Evolutionary conservation across 2,113 vertebrate genomes (phyloP).

Genomic region (Gobio gobio): DNA sequence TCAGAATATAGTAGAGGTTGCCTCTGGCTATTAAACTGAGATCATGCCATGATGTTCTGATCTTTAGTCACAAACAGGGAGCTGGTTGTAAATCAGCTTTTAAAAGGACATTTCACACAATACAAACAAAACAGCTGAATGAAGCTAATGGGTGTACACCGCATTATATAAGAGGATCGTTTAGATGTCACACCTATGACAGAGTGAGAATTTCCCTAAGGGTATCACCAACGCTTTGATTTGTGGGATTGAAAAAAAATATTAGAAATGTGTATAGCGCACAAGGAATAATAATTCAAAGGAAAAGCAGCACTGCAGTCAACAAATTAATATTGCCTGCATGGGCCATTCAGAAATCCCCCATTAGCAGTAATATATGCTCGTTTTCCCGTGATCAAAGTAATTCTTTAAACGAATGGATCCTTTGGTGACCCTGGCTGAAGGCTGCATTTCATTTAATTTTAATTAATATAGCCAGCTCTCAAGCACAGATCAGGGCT

Average conservation of each 20-base stretch:
- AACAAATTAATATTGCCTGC: constrained; percentile 22
- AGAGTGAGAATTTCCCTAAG: not conserved
- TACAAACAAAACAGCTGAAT: not conserved
- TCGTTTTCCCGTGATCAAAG: constrained; percentile 29
- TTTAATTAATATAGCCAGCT: constrained; percentile 54
- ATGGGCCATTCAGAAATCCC: not conserved
- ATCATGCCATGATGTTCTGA: constrained; percentile 1
- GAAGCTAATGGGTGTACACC: not conserved
- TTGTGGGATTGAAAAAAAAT: not conserved
- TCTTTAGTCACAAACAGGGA: not conserved
- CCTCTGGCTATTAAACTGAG: not conserved
- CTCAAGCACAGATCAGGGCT: constrained; percentile 32
- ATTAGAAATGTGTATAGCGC: not conserved
- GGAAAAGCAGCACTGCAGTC: not conserved
- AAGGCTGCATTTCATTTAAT: constrained; percentile 58
- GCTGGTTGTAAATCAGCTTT: not conserved
- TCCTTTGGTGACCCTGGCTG: constrained; percentile 39
- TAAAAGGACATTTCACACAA: constrained; percentile 16
- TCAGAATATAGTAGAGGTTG: not conserved
- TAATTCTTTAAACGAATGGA: constrained; percentile 53
- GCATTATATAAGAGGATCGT: not conserved
- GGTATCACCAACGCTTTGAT: not conserved
- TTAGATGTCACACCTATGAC: constrained; percentile 14
- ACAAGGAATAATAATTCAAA: not conserved
- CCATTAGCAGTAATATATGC: constrained; percentile 39